Evolutionary conservation across 2,888 invertebrate genomes (phyloP), one percentile per base, ranked within the genome.

Genomic region (Theretra japonica): DNA sequence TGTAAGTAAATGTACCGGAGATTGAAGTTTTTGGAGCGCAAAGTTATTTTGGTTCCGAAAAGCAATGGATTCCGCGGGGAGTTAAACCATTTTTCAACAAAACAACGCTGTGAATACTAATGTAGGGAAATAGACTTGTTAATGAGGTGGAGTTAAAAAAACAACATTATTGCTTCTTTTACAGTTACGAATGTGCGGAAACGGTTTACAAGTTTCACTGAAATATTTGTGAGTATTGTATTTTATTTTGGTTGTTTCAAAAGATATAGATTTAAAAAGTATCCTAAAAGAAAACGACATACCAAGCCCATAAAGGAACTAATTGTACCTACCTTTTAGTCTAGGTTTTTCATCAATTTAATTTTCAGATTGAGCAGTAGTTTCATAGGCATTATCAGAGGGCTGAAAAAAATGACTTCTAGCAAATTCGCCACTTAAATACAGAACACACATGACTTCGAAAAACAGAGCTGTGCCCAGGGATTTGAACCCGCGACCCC

Each of bases 1-100:
- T 33, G 83, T 41, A 74, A 75, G 78, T 77, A 73, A 57, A 30
- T 69, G 74, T 75, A 80, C 4, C 60, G 28, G 25, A 70, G 73
- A 41, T 21, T 62, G 0, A 4, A 8, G 33, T 41, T 72, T 75
- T 53, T 41, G 7, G 56, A 50, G 69, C 71, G 65, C 69, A 74
- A 72, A 74, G 56, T 70, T 76, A 80, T 80, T 74, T 79, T 82
- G 76, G 81, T 81, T 81, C 76, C 76, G 74, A 73, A 75, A 82
- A 83, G 79, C 76, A 85, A 83, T 84, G 80, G 76, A 80, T 82
- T 85, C 88, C 83, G 77, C 73, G 58, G 89, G 86, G 88, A 86
- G 80, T 86, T 80, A 75, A 73, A 77, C 83, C 80, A 90, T 90
- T 89, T 91, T 89, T 91, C 90, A 88, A 76, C 83, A 81, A 86